Base-by-base conservation (phyloP, 2,888 invertebrate species). In the Hedya salicella region DNA sequence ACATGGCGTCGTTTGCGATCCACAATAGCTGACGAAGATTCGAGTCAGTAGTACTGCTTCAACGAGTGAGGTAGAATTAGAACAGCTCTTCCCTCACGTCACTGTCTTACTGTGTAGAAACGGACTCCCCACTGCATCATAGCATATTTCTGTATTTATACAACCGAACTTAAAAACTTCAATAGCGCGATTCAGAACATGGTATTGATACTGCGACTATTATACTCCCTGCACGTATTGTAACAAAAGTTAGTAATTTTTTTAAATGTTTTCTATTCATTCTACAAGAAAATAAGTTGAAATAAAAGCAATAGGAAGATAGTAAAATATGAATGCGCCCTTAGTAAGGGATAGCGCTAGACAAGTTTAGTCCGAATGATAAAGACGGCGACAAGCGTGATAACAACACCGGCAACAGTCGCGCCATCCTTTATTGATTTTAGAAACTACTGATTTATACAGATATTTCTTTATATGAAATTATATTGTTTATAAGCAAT, bases 101-200 rank as follows among this genome's bases (percentile, higher is more conserved):
- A 66, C 69, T 66, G 62, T 19, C 30, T 21, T 39, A 62, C 69
- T 69, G 62, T 62, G 69, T 69, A 69, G 69, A 69, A 69, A 69
- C 63, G 69, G 69, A 69, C 69, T 69, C 66, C 62, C 66, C 54
- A 36, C 13, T 11, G 1, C 0, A 1, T 0, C 0, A 25, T 3
- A 4, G 3, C 14, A 40, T 17, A 14, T 11, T 46, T 2, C 8
- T 6, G 16, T 54, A 48, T 66, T 42, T 66, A 61, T 53, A 25
- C 25, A 66, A 40, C 16, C 2, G 44, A n/a, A 1, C 8, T 4
- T 16, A n/a, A 61, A 66, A 54, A 69, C 60, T 60, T 63, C 50
- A 25, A 40, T 60, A 63, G 59, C 54, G 69, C 52, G 69, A 60
- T 69, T 36, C n/a, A 63, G 67, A 36, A 60, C 54, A 49, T 40